A percentile compares a stretch with the other conserved stretches of the same genome.
These are phyloP conservation scores for Muscicapa comitata DNA, from an alignment of 2,797 vertebrate genomes.

Conservation along the genomic window DNA sequence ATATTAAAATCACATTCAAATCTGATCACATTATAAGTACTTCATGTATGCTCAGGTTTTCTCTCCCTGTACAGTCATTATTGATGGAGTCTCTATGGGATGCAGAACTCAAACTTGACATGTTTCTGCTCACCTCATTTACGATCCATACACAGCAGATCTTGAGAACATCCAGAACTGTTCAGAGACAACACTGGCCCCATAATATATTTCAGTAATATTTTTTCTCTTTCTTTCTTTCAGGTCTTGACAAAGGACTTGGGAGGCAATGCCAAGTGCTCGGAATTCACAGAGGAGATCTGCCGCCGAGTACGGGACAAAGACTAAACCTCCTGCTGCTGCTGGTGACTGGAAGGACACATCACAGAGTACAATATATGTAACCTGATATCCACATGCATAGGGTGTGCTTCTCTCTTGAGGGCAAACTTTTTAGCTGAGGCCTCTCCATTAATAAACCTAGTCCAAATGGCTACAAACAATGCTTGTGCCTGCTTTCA, in stretches of 20 bases:
- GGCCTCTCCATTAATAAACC: constrained; percentile 54
- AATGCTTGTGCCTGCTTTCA: constrained; percentile 46
- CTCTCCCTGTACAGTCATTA: background rate
- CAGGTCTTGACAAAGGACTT: constrained; percentile 92
- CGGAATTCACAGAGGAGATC: constrained; percentile 91
- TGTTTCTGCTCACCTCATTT: background rate
- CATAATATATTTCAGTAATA: background rate
- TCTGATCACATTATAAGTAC: accelerated
- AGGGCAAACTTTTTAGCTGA: constrained; percentile 33
- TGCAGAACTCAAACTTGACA: background rate
- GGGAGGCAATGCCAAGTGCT: constrained; percentile 92
- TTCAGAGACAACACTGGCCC: background rate
- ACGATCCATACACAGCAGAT: background rate
- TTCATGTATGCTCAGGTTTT: background rate
- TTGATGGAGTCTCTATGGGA: background rate
- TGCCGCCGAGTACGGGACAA: constrained; percentile 84
- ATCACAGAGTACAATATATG: background rate
- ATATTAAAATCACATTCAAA: background rate
- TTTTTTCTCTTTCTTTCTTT: background rate
- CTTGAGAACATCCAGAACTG: background rate
- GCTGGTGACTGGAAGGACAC: background rate
- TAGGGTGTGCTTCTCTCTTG: constrained; percentile 29
- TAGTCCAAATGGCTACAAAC: constrained; percentile 17
- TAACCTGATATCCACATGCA: background rate
- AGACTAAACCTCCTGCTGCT: constrained; percentile 26